phyloP scores from a whole-genome alignment of 2,797 vertebrate species.

The Siniperca undulata region DNA sequence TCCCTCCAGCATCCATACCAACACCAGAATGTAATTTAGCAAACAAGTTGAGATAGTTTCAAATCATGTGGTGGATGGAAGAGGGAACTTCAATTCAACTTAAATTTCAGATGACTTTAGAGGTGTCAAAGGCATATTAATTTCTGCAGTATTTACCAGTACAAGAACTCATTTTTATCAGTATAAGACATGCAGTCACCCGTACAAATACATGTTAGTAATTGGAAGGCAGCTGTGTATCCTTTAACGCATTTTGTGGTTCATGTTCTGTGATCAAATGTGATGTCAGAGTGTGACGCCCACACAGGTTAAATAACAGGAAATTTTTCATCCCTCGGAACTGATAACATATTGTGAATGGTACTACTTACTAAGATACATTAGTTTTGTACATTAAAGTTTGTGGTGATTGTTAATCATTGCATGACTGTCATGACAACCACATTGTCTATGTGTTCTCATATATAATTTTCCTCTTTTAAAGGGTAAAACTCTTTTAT shows the following conservation, averaged over 20 bases:
- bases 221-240: not conserved
- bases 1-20: too few species aligned
- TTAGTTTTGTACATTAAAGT: not conserved
- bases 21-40: too few species aligned
- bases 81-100: not conserved
- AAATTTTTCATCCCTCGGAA: slow-evolving; percentile 8
- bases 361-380: not conserved
- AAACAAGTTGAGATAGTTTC: too few species aligned
- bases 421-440: not conserved
- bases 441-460: not conserved
- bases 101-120: not conserved
- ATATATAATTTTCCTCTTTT: not conserved
- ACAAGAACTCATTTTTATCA: not conserved
- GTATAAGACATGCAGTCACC: not conserved
- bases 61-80: not conserved
- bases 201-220: not conserved
- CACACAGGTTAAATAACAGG: slow-evolving; percentile 18
- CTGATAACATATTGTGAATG: not conserved
- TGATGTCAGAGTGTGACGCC: slow-evolving; percentile 20
- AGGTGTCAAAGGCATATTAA: not conserved
- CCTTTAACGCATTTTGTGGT: not conserved
- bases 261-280: not conserved
- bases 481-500: not conserved
- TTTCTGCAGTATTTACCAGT: not conserved
- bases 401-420: not conserved